Evolutionary conservation across 2,797 vertebrate species (phyloP).

Genomic region (Thamnophis elegans): DNA sequence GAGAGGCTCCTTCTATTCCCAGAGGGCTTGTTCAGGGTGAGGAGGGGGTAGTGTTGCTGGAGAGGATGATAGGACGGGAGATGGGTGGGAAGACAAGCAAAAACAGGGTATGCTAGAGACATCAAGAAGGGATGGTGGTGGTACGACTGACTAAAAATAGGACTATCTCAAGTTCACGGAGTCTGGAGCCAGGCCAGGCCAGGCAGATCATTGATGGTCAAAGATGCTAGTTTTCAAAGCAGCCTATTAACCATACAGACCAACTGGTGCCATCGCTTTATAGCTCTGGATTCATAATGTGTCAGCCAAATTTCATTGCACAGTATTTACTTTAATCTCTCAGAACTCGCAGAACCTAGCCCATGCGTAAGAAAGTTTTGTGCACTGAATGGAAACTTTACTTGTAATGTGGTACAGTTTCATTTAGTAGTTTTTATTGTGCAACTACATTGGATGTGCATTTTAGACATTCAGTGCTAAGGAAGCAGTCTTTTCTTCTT

Average conservation of each 20-base stretch:
- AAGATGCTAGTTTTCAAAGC: not conserved
- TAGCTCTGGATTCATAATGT: not conserved
- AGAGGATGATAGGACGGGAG: conserved; percentile 7
- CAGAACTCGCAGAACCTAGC: not conserved
- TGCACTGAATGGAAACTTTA: not conserved
- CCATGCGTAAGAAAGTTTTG: not conserved
- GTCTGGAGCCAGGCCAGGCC: conserved; percentile 17
- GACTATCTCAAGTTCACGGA: conserved; percentile 17
- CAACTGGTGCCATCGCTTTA: conserved; percentile 10
- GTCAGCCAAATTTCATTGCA: not conserved
- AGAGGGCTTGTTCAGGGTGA: conserved; percentile 43
- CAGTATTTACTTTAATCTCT: not conserved
- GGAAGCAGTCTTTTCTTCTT: not conserved
- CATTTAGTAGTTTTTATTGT: not conserved
- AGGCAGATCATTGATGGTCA: conserved; percentile 16
- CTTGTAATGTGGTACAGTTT: not conserved
- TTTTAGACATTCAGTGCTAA: not conserved
- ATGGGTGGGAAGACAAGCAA: conserved; percentile 29
- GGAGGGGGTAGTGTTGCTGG: not conserved
- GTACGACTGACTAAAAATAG: conserved; percentile 7
- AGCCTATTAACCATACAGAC: conserved; percentile 19
- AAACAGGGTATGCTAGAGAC: conserved; percentile 4
- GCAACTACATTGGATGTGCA: not conserved
- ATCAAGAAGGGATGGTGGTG: conserved; percentile 13
- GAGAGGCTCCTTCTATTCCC: conserved; percentile 54